A percentile compares a stretch with the other conserved stretches of the same genome.
phyloP scores from a whole-genome alignment of 2,888 invertebrate genomes.

The Microdon myrmicae region DNA sequence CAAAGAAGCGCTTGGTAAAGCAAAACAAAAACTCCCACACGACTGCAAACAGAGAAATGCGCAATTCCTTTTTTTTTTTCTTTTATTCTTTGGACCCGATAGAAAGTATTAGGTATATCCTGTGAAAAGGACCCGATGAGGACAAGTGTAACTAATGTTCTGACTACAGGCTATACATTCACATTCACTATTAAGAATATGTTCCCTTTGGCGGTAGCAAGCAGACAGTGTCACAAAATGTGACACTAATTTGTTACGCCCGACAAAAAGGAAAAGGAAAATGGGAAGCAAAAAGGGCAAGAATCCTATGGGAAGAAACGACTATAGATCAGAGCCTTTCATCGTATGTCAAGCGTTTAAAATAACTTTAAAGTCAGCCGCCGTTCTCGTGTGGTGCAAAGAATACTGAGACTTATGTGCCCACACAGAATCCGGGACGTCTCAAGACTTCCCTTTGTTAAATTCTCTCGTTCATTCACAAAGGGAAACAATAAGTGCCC shows the following conservation, averaged over 20 bases:
- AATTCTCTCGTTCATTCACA: too few species aligned
- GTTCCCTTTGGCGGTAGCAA: slow-evolving; percentile 11
- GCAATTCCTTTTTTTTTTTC: slow-evolving; percentile 24
- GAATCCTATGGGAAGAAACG: slow-evolving; percentile 4
- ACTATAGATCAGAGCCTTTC: slow-evolving; percentile 19
- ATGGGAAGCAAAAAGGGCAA: not conserved
- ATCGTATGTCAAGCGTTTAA: slow-evolving; percentile 36
- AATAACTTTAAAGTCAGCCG: slow-evolving; percentile 36
- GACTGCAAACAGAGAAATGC: slow-evolving; percentile 14
- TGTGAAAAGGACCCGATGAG: slow-evolving; percentile 12
- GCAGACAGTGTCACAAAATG: slow-evolving; percentile 38
- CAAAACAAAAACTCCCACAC: too few species aligned
- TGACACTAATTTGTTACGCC: slow-evolving; percentile 43
- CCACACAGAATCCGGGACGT: slow-evolving; percentile 21
- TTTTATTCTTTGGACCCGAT: too few species aligned
- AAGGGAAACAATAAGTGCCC: slow-evolving; percentile 21
- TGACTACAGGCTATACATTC: slow-evolving; percentile 12
- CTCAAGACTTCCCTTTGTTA: slow-evolving; percentile 4
- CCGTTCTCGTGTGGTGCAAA: slow-evolving; percentile 27
- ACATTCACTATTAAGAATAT: slow-evolving; percentile 15
- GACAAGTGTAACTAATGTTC: slow-evolving; percentile 50
- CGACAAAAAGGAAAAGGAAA: not conserved
- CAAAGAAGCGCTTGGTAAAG: slow-evolving; percentile 20
- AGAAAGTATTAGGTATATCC: slow-evolving; percentile 15
- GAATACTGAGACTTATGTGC: slow-evolving; percentile 19